A percentile compares a stretch with the other conserved stretches of the same genome.
phyloP scores from a whole-genome alignment of 2,888 invertebrate genomes.

The Argyresthia albistria region DNA sequence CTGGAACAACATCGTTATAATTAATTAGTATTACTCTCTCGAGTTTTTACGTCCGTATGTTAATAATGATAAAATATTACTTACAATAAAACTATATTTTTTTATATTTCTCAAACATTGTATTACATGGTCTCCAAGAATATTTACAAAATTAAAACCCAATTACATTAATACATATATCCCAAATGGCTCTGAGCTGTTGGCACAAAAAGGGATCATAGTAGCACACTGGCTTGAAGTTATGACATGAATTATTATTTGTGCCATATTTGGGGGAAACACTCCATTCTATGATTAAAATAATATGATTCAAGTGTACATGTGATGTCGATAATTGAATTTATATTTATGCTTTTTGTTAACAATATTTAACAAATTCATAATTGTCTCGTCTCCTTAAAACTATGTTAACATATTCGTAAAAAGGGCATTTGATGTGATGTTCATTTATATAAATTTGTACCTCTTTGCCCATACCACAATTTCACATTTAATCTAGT shows the following conservation, averaged over 20 bases:
- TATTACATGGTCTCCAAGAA: no score
- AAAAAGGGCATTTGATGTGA: background rate
- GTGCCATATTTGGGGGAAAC: no score
- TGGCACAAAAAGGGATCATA: no score
- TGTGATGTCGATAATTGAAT: background rate
- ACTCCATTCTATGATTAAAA: background rate
- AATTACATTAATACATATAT: no score
- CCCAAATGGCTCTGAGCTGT: no score
- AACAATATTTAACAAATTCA: conserved; percentile 46
- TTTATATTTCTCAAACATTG: no score
- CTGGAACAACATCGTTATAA: background rate
- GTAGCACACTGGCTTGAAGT: no score
- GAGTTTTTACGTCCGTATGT: no score
- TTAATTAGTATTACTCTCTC: background rate
- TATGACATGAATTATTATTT: no score
- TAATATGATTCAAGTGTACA: background rate
- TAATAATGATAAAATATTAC: no score
- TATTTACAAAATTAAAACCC: no score
- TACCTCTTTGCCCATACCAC: background rate
- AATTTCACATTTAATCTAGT: background rate
- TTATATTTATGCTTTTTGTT: conserved; percentile 24
- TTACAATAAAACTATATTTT: no score
- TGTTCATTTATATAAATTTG: background rate
- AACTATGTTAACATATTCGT: background rate
- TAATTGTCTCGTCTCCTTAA: conserved; percentile 20